Evolutionary conservation across 2,888 invertebrate species (phyloP).

Genomic region (Julus scandinavius): DNA sequence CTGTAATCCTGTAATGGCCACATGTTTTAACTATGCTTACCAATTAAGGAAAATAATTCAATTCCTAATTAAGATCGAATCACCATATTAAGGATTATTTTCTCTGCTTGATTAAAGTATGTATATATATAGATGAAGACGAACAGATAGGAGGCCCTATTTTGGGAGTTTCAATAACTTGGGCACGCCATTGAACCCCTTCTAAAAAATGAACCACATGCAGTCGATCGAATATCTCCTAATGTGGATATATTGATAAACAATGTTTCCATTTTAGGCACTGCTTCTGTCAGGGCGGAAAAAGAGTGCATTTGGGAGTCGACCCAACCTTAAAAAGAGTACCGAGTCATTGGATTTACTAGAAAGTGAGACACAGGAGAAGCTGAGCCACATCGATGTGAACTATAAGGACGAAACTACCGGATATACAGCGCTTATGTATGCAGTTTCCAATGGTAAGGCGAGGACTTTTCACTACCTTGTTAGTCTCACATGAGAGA

Average conservation of each 20-base stretch:
- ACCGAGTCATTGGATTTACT: constrained; percentile 52
- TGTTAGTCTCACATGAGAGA: neutral
- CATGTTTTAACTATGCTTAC: too few relatives aligned
- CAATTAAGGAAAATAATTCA: neutral
- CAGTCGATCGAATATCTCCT: neutral
- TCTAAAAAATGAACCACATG: neutral
- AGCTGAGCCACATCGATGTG: constrained; percentile 53
- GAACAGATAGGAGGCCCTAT: neutral
- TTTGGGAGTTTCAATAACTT: neutral
- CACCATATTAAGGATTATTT: neutral
- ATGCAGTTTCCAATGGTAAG: constrained; percentile 53
- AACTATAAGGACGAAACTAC: constrained; percentile 52
- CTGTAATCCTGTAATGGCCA: too few relatives aligned
- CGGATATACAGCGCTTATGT: constrained; percentile 53
- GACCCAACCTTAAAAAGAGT: constrained; percentile 52
- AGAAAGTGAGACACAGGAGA: constrained; percentile 53
- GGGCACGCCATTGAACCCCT: neutral
- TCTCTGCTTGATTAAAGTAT: neutral
- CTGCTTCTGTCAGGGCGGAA: constrained; percentile 43
- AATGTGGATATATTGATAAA: constrained; percentile 44
- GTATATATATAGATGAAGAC: neutral
- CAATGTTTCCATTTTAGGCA: constrained; percentile 46
- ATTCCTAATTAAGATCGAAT: neutral
- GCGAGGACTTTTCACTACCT: neutral
- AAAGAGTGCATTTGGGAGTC: constrained; percentile 52